A percentile compares a stretch with the other conserved stretches of the same genome.
Evolutionary conservation across 2,113 vertebrate genomes (phyloP).

Genomic region (Microcebus griseorufus): DNA sequence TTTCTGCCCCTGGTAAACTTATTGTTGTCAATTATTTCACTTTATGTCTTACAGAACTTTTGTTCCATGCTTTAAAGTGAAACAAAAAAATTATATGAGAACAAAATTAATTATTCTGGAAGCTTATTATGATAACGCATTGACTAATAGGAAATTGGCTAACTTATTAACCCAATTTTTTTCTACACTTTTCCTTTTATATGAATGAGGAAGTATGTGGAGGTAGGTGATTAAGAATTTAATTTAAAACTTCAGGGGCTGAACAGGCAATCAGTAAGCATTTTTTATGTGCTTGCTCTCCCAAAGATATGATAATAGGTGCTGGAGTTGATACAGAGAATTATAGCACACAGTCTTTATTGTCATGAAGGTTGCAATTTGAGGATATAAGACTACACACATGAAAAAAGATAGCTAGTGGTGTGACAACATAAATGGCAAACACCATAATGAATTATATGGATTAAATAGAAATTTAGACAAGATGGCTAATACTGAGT

Average conservation of each 20-base stretch:
- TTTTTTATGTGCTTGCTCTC: not conserved
- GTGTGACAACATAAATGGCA: not conserved
- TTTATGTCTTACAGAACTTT: conserved; percentile 36
- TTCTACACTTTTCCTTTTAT: not conserved
- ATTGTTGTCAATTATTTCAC: conserved; percentile 19
- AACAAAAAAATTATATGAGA: not conserved
- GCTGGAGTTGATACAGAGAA: not conserved
- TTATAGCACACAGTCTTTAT: not conserved
- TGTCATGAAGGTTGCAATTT: not conserved
- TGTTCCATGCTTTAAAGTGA: not conserved
- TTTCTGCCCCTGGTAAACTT: conserved; percentile 32
- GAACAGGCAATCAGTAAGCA: not conserved
- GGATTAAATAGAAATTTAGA: not conserved
- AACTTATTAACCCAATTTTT: not conserved
- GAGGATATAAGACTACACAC: not conserved
- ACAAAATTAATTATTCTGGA: conserved; percentile 15
- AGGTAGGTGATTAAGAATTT: conserved; percentile 24
- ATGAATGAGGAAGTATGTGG: not conserved
- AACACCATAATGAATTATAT: not conserved
- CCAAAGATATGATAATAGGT: not conserved
- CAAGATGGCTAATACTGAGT: not conserved
- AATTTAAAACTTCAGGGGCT: not conserved
- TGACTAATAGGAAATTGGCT: not conserved
- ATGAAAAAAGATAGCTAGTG: not conserved
- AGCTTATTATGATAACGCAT: not conserved